Evolutionary conservation across 2,888 invertebrate genomes (phyloP).

Genomic region (Crioceris asparagi): DNA sequence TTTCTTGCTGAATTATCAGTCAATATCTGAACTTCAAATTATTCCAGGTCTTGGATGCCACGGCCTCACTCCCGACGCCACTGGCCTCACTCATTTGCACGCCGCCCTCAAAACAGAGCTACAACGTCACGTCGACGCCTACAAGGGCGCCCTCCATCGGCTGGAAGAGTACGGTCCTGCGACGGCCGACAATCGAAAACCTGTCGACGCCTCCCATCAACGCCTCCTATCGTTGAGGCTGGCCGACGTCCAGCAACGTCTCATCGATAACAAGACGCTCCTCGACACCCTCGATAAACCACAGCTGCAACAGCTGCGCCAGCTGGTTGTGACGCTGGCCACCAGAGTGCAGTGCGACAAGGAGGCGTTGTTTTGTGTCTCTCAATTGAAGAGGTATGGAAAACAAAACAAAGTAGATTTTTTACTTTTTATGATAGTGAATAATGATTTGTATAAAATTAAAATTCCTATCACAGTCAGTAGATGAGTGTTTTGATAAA

Average conservation of each 20-base stretch:
- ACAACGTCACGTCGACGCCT: constrained; percentile 72
- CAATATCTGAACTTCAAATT: constrained; percentile 5
- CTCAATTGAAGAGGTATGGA: constrained; percentile 47
- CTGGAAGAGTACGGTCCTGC: constrained; percentile 61
- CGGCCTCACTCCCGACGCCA: constrained; percentile 61
- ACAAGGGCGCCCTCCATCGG: constrained; percentile 78
- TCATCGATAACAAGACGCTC: constrained; percentile 86
- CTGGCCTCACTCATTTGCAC: constrained; percentile 63
- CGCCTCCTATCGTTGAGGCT: constrained; percentile 73
- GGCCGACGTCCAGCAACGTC: constrained; percentile 76
- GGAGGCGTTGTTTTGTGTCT: constrained; percentile 65
- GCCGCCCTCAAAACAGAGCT: constrained; percentile 76
- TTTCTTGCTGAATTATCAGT: no score
- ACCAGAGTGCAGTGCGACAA: constrained; percentile 84
- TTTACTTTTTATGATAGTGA: no score
- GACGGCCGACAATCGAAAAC: constrained; percentile 42
- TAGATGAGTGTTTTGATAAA: no score
- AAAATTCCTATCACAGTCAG: no score
- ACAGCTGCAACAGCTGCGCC: constrained; percentile 61
- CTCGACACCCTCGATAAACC: constrained; percentile 77
- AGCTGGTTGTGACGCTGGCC: constrained; percentile 57
- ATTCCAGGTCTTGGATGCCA: constrained; percentile 66
- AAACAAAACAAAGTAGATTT: no score
- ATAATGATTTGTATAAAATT: no score
- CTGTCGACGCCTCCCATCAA: constrained; percentile 81